These are phyloP conservation scores for Archilochus colubris DNA, from an alignment of 2,113 vertebrate genomes.

Conservation along the genomic window DNA sequence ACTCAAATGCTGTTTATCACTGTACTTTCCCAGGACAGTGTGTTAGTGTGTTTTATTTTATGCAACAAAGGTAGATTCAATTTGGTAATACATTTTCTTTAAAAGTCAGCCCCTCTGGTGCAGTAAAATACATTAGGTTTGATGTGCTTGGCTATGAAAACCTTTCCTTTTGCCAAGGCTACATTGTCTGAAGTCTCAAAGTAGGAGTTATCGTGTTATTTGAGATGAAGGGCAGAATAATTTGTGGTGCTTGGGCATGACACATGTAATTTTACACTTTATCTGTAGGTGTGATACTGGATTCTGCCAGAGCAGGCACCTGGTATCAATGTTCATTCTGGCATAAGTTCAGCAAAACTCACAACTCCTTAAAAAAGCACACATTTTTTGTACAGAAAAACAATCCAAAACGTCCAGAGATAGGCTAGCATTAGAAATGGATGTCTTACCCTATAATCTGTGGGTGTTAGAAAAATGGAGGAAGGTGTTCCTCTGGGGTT, in stretches of 20 bases:
- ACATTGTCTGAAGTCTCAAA: slow-evolving; percentile 73
- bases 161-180: slow-evolving; percentile 70
- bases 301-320: slow-evolving; percentile 74
- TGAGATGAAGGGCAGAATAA: slow-evolving; percentile 75
- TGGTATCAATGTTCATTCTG: slow-evolving; percentile 75
- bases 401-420: neutral
- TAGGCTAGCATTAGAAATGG: neutral
- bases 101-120: slow-evolving; percentile 48
- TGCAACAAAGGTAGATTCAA: slow-evolving; percentile 63
- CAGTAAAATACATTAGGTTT: slow-evolving; percentile 74
- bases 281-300: slow-evolving; percentile 73
- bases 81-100: slow-evolving; percentile 58
- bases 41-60: slow-evolving; percentile 48
- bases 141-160: slow-evolving; percentile 75
- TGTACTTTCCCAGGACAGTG: slow-evolving; percentile 31
- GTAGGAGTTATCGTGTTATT: slow-evolving; percentile 76
- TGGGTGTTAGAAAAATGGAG: neutral
- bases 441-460: neutral
- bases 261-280: slow-evolving; percentile 75
- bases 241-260: slow-evolving; percentile 69
- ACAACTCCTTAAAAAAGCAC: slow-evolving; percentile 25
- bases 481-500: neutral
- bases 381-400: neutral
- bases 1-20: slow-evolving; percentile 19
- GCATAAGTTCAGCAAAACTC: slow-evolving; percentile 67